phyloP scores from a whole-genome alignment of 2,888 invertebrate species.

The Allacma fusca region DNA sequence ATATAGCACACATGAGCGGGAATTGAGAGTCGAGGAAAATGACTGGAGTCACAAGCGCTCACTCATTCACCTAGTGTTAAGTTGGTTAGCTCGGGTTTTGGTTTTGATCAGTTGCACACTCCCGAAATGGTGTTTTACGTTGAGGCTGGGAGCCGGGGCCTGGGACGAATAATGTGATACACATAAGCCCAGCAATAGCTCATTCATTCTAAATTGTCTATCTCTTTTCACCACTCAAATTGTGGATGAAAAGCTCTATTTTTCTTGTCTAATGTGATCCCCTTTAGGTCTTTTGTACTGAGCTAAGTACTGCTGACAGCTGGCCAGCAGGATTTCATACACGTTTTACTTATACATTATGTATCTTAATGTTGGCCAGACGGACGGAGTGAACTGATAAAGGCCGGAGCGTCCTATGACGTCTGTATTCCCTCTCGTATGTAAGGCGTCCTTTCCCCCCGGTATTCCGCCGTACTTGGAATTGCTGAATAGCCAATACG shows the following conservation, averaged over 20 bases:
- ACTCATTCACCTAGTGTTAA: conserved; percentile 30
- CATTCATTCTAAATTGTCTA: conserved; percentile 50
- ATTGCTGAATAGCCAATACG: conserved; percentile 12
- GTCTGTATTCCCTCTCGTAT: no score
- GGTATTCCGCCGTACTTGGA: no score
- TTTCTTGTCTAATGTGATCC: conserved; percentile 58
- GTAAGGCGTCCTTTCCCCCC: no score
- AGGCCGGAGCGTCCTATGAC: no score
- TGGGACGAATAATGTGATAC: conserved; percentile 9
- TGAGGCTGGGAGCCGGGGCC: neutral
- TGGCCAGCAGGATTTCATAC: conserved; percentile 54
- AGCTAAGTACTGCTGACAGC: conserved; percentile 60
- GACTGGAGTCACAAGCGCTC: neutral
- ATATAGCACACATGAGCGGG: no score
- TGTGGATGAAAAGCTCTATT: conserved; percentile 57
- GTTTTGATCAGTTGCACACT: conserved; percentile 1
- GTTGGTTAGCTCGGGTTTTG: conserved; percentile 38
- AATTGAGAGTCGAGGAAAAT: neutral
- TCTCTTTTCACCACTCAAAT: conserved; percentile 59
- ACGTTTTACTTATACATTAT: neutral
- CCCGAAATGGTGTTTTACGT: neutral
- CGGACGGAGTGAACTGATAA: no score
- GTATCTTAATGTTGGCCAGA: no score
- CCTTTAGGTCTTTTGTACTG: conserved; percentile 50
- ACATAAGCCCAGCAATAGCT: conserved; percentile 1